Conservation (phyloP, 1,140 invertebrate species). For the Sipha flava region DNA sequence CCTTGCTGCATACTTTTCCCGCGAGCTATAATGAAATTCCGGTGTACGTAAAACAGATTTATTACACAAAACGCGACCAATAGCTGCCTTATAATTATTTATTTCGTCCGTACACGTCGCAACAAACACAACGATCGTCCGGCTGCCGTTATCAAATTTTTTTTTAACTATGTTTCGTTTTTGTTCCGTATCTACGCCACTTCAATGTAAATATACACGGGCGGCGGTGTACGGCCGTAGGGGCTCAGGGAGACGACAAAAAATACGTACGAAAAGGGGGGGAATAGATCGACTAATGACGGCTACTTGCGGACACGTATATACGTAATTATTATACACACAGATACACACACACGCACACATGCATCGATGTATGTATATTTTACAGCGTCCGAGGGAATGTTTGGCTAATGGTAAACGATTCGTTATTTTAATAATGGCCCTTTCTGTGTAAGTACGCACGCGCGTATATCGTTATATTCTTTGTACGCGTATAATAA, state of each 20-base stretch:
- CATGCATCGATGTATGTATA: no score
- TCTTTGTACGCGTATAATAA: no score
- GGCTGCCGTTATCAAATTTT: conserved; percentile 1
- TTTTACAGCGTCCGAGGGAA: no score
- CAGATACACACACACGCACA: no score
- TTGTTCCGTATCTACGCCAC: background rate
- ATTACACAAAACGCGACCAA: background rate
- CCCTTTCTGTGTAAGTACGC: no score
- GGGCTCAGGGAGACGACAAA: background rate
- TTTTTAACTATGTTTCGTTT: background rate
- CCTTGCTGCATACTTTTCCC: no score
- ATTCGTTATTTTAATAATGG: background rate
- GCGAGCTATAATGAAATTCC: no score
- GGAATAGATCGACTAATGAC: background rate
- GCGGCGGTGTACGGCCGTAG: background rate
- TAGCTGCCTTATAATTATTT: background rate
- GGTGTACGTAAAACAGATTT: no score
- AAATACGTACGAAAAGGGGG: no score
- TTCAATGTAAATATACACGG: conserved; percentile 4
- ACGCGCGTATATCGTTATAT: no score
- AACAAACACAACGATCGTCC: no score
- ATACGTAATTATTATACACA: background rate
- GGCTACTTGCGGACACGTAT: background rate
- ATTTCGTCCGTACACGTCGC: no score
- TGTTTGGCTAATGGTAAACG: background rate